Evolutionary conservation across 1,140 invertebrate species (phyloP).

Genomic region (Sitobion miscanthi): DNA sequence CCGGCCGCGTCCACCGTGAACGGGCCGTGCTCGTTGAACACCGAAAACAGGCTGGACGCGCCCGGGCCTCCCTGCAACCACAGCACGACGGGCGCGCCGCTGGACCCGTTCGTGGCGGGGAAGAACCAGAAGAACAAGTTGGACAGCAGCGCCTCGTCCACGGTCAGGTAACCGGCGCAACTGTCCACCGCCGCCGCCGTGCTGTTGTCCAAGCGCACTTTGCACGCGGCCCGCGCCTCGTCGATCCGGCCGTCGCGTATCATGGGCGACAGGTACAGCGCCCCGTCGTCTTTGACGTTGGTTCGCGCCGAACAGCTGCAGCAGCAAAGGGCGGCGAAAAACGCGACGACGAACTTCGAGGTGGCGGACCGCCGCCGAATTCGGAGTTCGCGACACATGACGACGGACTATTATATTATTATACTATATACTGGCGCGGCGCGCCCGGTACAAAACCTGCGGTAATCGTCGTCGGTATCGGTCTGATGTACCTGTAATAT

Average conservation of each 20-base stretch:
- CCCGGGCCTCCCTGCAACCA: too few species aligned
- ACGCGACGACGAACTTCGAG: background rate
- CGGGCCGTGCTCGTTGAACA: too few species aligned
- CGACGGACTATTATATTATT: too few species aligned
- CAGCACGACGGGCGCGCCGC: too few species aligned
- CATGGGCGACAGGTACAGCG: constrained; percentile 57
- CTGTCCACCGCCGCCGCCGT: constrained; percentile 31
- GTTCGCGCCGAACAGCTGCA: background rate
- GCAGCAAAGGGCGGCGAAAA: background rate
- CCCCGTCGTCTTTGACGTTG: background rate
- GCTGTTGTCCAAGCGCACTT: constrained; percentile 50
- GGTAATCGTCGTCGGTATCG: background rate
- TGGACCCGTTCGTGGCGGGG: too few species aligned
- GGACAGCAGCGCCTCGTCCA: constrained; percentile 65
- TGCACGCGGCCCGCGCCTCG: constrained; percentile 53
- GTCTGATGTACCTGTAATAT: background rate
- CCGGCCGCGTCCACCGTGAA: constrained; percentile 63
- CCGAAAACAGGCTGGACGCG: too few species aligned
- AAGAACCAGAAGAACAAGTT: constrained; percentile 84
- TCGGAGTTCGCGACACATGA: background rate
- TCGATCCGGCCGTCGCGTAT: constrained; percentile 56
- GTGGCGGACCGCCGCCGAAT: background rate
- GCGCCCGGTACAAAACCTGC: background rate
- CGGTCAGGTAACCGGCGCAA: constrained; percentile 77
- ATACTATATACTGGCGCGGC: background rate